Evolutionary conservation across 2,888 invertebrate genomes (phyloP), one percentile per base, ranked within the genome.

Genomic region (Epistrophe eligans): DNA sequence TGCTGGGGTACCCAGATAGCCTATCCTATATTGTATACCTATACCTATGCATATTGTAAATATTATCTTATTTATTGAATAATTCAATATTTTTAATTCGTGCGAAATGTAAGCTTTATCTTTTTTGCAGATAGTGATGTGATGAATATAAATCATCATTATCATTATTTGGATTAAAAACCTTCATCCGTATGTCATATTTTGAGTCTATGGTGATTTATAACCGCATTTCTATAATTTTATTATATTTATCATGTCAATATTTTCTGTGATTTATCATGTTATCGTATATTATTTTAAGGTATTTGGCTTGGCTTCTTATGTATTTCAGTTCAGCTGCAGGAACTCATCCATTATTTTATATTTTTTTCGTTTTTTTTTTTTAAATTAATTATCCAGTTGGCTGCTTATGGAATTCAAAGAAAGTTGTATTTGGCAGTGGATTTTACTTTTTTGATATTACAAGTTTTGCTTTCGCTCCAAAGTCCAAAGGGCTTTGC

Each of bases 131-230:
- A 55, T 55, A 19, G 4, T 24, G 24, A 24, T 3, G 13, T 48
- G 13, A 28, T 32, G 28, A 15, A 32, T 8, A n/a, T 55, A 32
- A 13, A 55, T 55, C 55, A 55, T 32, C 28, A 55, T 55, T 55
- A 55, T 55, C n/a, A 55, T 55, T 55, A 9, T 55, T 55, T 15
- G 55, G 32, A 55, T 55, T 28, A n/a, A 55, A n/a, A 55, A 55
- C 32, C 28, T 28, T 52, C 13, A 52, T 28, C 1, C 8, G 15
- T 24, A 28, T 28, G 32, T 55, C 55, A 55, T 9, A 28, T 32
- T 28, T 55, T 32, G 8, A 32, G 28, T 55, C 15, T 55, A 28
- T 52, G 15, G 15, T 55, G 55, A 55, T 55, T 28, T n/a, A 55
- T 55, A 32, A 55, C 28, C 28, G 28, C n/a, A 32, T 15, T 13